Base-by-base conservation (phyloP, 2,888 invertebrate species). In the Petrophora chlorosata region DNA sequence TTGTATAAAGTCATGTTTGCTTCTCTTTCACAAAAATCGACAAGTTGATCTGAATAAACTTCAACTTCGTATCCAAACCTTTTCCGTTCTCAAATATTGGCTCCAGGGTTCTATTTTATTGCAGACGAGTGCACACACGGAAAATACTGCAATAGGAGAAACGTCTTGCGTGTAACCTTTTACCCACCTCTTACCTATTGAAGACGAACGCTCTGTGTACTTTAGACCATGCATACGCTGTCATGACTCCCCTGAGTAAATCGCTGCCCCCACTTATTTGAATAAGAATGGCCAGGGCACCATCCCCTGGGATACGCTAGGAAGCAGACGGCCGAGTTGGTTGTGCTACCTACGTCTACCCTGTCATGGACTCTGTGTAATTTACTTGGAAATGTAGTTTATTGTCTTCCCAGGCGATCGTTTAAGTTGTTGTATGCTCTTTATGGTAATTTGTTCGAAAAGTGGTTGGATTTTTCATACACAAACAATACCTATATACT, bases 181-280 rank as follows among this genome's bases (percentile, higher is more conserved):
- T 48, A 28, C 12, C 5, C 7, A 23, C 13, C 19, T 46, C 28
- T 46, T 40, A 30, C 25, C 45, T 39, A 43, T 43, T 50, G 53
- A 44, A 50, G 36, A 32, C 39, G 9, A 48, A n/a, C n/a, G 46
- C 40, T 41, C 32, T 60, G 46, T 56, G 56, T 59, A 56, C 51
- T 59, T 58, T 59, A 51, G 53, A 53, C 52, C 41, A 52, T 61
- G 58, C 61, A 61, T 66, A 62, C 65, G 67, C 66, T 65, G 67
- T 67, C 77, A 63, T 65, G 64, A 60, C 57, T 76, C 80, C 74
- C 77, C 28, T 39, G 76, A 69, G 82, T 73, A 76, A 82, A 82
- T 82, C 83, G 72, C 69, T 71, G 78, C 66, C 78, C 73, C 73
- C 76, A 73, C 81, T 78, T 82, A 87, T 87, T 88, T 87, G 85